Evolutionary conservation across 2,113 vertebrate species (phyloP).

Genomic region (Larimichthys crocea): DNA sequence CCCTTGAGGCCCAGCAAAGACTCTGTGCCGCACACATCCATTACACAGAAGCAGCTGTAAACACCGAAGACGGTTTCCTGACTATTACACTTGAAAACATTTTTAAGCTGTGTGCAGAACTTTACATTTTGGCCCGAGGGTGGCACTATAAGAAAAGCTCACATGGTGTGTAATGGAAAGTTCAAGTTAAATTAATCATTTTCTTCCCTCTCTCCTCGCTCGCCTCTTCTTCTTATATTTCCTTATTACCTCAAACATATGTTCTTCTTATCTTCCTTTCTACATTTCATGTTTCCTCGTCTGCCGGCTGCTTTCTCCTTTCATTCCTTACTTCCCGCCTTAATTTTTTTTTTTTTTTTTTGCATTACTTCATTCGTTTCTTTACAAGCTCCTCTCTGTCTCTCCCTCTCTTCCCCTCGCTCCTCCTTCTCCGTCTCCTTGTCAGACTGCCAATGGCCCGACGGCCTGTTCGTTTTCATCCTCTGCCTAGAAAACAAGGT

Average conservation of each 20-base stretch:
- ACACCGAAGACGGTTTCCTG: conserved; percentile 27
- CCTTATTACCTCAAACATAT: background rate
- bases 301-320: conserved; percentile 29
- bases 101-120: conserved; percentile 14
- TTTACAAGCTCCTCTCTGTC: conserved; percentile 75
- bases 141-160: conserved; percentile 11
- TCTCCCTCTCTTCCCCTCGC: conserved; percentile 39
- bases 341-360: conserved; percentile 33
- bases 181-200: background rate
- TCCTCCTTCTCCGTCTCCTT: conserved; percentile 55
- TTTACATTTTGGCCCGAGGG: conserved; percentile 1
- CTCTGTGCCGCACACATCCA: background rate
- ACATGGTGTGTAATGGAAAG: conserved; percentile 22
- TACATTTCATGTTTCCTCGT: background rate
- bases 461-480: conserved; percentile 72
- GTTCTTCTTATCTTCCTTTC: background rate
- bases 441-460: conserved; percentile 68
- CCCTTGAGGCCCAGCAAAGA: conserved; percentile 1
- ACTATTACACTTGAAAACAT: conserved; percentile 9
- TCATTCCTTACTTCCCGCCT: conserved; percentile 59
- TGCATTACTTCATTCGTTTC: conserved; percentile 72
- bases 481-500: conserved; percentile 80
- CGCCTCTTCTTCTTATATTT: background rate
- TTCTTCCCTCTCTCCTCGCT: background rate
- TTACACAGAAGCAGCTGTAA: conserved; percentile 21